These are phyloP conservation scores for Saccopteryx leptura DNA, from an alignment of 2,113 vertebrate species.

Conservation along the genomic window DNA sequence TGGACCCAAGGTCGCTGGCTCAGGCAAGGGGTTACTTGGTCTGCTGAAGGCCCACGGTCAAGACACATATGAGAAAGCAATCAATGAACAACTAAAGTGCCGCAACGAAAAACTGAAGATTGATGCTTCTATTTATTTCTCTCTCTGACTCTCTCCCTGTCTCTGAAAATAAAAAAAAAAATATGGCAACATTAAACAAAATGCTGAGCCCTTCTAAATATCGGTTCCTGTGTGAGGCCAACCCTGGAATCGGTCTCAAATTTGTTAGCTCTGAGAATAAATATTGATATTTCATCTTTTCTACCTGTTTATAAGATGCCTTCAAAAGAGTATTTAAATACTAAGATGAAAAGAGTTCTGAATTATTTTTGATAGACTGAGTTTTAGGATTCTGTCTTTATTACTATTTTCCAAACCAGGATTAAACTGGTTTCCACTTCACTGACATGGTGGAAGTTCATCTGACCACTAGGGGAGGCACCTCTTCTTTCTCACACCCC, in stretches of 20 bases:
- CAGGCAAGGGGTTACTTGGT: too few relatives aligned
- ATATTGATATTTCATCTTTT: slow-evolving; percentile 3
- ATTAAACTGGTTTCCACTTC: neutral
- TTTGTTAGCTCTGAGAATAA: slow-evolving; percentile 10
- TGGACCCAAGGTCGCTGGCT: too few relatives aligned
- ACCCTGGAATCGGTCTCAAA: neutral
- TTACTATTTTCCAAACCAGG: neutral
- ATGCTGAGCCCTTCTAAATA: neutral
- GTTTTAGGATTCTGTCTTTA: neutral
- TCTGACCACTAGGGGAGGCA: neutral
- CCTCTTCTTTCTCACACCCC: neutral
- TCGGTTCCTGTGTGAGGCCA: neutral
- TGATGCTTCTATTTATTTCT: too few relatives aligned
- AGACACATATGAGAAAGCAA: too few relatives aligned
- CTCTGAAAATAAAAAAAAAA: too few relatives aligned
- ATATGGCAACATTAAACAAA: neutral
- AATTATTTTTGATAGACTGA: neutral
- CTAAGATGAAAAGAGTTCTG: neutral
- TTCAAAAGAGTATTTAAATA: neutral
- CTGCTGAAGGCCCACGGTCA: too few relatives aligned
- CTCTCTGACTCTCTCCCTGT: too few relatives aligned
- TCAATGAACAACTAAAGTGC: too few relatives aligned
- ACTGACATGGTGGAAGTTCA: neutral
- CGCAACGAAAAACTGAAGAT: too few relatives aligned
- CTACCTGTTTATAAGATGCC: neutral